Conservation (phyloP, 2,797 vertebrate species). For the Eutrigla gurnardus region DNA sequence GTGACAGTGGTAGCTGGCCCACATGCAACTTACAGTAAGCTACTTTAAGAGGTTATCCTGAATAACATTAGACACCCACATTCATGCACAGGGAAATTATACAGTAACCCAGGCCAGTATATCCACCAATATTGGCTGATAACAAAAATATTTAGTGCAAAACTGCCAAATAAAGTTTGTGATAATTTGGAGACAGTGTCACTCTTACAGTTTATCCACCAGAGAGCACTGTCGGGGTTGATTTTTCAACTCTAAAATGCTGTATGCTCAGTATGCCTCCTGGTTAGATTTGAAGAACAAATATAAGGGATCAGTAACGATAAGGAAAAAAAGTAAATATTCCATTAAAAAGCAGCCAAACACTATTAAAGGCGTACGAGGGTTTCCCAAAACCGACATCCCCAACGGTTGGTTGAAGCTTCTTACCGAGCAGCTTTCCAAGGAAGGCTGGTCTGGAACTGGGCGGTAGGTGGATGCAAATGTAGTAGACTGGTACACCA, state of each 20-base stretch:
- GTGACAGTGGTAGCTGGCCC: constrained; percentile 16
- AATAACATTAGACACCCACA: constrained; percentile 1
- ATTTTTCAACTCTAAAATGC: not conserved
- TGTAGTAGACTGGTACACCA: constrained; percentile 83
- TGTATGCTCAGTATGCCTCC: not conserved
- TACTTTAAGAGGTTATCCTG: constrained; percentile 29
- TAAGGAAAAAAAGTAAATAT: not conserved
- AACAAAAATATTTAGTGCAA: not conserved
- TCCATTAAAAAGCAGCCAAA: not conserved
- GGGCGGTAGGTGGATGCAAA: constrained; percentile 83
- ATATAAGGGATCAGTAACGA: not conserved
- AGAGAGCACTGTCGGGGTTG: no score
- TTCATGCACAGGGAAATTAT: constrained; percentile 7
- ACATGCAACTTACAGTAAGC: constrained; percentile 23
- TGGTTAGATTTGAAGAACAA: not conserved
- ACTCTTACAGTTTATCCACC: not conserved
- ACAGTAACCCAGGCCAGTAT: not conserved
- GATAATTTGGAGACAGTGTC: not conserved
- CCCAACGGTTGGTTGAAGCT: not conserved
- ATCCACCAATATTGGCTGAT: not conserved
- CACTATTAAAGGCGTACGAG: not conserved
- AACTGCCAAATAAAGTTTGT: not conserved
- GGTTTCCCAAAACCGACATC: not conserved
- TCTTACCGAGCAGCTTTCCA: constrained; percentile 76
- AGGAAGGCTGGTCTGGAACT: constrained; percentile 83